Evolutionary conservation across 2,797 vertebrate genomes (phyloP), one percentile per base, ranked within the genome.

Genomic region (Sebastes nivosus): DNA sequence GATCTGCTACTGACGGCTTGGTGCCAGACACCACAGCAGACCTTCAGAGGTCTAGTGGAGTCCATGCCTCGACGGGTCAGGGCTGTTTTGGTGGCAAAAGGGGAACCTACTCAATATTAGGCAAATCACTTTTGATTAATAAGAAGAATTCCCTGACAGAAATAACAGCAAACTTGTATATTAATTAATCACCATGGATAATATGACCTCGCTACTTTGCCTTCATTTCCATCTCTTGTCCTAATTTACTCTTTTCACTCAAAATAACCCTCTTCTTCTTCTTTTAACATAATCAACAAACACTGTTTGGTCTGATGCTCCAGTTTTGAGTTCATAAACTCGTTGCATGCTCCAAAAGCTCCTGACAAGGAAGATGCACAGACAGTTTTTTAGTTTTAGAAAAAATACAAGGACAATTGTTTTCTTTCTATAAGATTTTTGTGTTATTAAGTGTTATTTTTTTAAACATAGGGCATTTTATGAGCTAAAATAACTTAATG

Each of bases 251-350:
- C n/a, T 27, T 75, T 75, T 72, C 8, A 57, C n/a, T 69, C n/a
- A 58, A 70, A 66, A 38, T 42, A 58, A 27, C 79, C 42, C 38
- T 50, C 14, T 60, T 52, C 9, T 59, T 52, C 12, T 29, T 69
- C 9, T 63, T 75, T 63, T 22, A 52, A 80, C 67, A 63, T 50
- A 67, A 71, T 81, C 55, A 82, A 55, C 66, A 73, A 16, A 54
- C 52, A 63, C 14, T 57, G 52, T 72, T 70, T 65, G 42, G 11
- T 67, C 32, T 38, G 50, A 36, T 77, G 80, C 67, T 52, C 25
- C 81, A 73, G 24, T 69, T 68, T 65, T 57, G 16, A 36, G 52
- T 70, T 78, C 63, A 46, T 67, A 30, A 76, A 76, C 46, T 6
- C 14, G 9, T 67, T 59, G 14, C 60, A 12, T 68, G 54, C 22